Conservation (phyloP, 2,113 vertebrate species). For the Danio rerio region GRCz12tu NC_133178.1:62522501-62523000, state of each 20-base stretch:
- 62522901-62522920: conserved; percentile 77
- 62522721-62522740: conserved; percentile 67
- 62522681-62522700: conserved; percentile 78
- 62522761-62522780: conserved; percentile 63
- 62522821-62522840: not conserved
- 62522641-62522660: not conserved
- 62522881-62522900: conserved; percentile 68
- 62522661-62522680: conserved; percentile 62
- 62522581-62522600: too few relatives aligned
- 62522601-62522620: not conserved
- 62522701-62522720: conserved; percentile 73
- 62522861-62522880: conserved; percentile 75
- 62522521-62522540: too few relatives aligned
- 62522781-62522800: conserved; percentile 68
- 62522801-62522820: not conserved
- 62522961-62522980: not conserved
- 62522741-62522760: conserved; percentile 76
- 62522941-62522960: not conserved
- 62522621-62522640: not conserved
- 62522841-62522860: conserved; percentile 29
- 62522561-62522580: too few relatives aligned
- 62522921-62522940: conserved; percentile 78
- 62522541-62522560: too few relatives aligned
- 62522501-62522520: too few relatives aligned
- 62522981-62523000: too few relatives aligned